These are phyloP conservation scores for Atherinosoma microstoma DNA, from an alignment of 2,797 vertebrate species.

Conservation along the genomic window DNA sequence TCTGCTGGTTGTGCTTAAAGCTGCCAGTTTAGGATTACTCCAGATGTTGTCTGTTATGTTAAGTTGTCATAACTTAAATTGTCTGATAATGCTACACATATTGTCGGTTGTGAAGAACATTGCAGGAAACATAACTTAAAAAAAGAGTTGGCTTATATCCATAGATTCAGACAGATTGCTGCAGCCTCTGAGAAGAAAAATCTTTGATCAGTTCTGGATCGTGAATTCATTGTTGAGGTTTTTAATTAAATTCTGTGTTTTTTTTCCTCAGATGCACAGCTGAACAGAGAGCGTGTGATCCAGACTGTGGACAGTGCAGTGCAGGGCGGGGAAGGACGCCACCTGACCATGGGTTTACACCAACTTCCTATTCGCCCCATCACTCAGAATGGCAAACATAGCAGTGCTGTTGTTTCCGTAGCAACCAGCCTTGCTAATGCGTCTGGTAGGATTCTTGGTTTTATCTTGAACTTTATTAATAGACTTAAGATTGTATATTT, in stretches of 20 bases:
- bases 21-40: neutral
- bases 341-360: conserved; percentile 88
- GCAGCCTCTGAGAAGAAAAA: neutral
- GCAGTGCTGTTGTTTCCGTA: conserved; percentile 80
- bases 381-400: conserved; percentile 94
- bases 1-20: conserved; percentile 1
- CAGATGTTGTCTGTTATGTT: neutral
- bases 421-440: conserved; percentile 82
- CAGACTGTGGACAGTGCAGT: conserved; percentile 88
- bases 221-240: neutral
- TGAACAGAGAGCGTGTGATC: conserved; percentile 90
- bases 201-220: neutral
- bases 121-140: neutral
- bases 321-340: conserved; percentile 88
- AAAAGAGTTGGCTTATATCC: neutral
- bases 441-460: conserved; percentile 83
- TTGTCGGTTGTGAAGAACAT: neutral
- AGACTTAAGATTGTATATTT: neutral
- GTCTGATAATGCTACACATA: neutral
- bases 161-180: neutral
- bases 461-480: neutral
- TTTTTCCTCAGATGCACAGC: conserved; percentile 83
- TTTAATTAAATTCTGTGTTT: conserved; percentile 14
- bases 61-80: neutral
- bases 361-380: conserved; percentile 91